A percentile compares a stretch with the other conserved stretches of the same genome.
phyloP scores from a whole-genome alignment of 2,888 invertebrate genomes.

The Lamellibrachia columna region DNA sequence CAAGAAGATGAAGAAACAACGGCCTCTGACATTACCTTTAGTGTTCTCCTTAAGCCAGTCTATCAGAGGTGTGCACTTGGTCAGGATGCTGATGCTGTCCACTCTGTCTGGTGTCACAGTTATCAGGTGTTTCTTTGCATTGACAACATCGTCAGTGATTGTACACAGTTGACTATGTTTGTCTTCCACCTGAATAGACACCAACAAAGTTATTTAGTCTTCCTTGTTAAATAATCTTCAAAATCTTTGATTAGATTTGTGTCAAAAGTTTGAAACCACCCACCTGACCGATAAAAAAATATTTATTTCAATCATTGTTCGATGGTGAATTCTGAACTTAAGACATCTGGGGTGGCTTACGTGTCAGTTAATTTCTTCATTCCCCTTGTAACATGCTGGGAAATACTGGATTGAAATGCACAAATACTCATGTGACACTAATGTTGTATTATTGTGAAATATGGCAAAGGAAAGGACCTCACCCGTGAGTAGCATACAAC shows the following conservation, averaged over 20 bases:
- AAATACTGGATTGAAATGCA: no score
- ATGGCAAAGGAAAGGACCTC: background rate
- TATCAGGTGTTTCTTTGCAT: slow-evolving; percentile 36
- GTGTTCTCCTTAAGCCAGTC: slow-evolving; percentile 47
- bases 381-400: background rate
- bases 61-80: slow-evolving; percentile 42
- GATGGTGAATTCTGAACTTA: no score
- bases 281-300: no score
- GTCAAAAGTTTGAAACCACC: no score
- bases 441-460: background rate
- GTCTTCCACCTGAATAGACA: slow-evolving; percentile 29
- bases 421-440: background rate
- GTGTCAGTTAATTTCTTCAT: background rate
- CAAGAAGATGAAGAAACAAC: no score
- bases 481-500: background rate
- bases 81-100: slow-evolving; percentile 43
- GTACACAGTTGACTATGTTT: slow-evolving; percentile 22
- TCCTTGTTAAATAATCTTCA: background rate
- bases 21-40: slow-evolving; percentile 22
- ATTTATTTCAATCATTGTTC: no score
- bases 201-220: background rate
- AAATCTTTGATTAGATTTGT: background rate
- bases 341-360: no score
- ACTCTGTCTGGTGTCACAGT: slow-evolving; percentile 38
- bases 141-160: slow-evolving; percentile 33